Percentiles rank a stretch among this genome's conserved stretches.
Evolutionary conservation across 2,888 invertebrate species (phyloP).

Genomic region (Stratiomys singularior): DNA sequence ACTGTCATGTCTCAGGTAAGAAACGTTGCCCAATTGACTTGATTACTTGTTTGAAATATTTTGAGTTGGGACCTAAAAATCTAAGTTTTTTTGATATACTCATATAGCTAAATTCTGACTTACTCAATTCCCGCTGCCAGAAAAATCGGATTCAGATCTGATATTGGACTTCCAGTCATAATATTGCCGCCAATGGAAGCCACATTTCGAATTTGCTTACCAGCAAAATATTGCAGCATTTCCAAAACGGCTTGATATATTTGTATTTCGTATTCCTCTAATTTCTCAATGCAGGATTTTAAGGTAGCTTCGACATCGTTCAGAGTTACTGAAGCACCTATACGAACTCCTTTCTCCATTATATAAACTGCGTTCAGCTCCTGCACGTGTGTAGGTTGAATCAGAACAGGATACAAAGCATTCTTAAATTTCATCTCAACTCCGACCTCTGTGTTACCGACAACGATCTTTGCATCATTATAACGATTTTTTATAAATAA

Average conservation of each 20-base stretch:
- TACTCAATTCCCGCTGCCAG: constrained; percentile 76
- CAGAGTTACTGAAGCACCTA: constrained; percentile 85
- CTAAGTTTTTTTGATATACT: too few relatives aligned
- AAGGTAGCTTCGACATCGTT: constrained; percentile 77
- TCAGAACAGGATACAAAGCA: constrained; percentile 79
- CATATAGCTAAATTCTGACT: too few relatives aligned
- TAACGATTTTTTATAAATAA: constrained; percentile 73
- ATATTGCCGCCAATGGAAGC: constrained; percentile 94
- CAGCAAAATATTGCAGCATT: constrained; percentile 95
- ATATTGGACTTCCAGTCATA: constrained; percentile 95
- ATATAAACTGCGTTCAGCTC: constrained; percentile 74
- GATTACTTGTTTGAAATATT: too few relatives aligned
- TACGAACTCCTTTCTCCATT: constrained; percentile 69
- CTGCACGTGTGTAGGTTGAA: constrained; percentile 76
- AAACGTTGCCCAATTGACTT: too few relatives aligned
- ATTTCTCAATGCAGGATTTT: constrained; percentile 67
- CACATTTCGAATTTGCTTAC: constrained; percentile 93
- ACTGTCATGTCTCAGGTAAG: too few relatives aligned
- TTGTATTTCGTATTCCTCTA: constrained; percentile 70
- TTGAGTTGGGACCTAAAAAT: too few relatives aligned
- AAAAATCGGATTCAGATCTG: constrained; percentile 93
- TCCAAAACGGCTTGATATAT: constrained; percentile 76
- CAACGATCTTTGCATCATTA: constrained; percentile 80
- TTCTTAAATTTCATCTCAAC: constrained; percentile 92
- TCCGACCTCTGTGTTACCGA: constrained; percentile 91